phyloP scores from a whole-genome alignment of 2,888 invertebrate genomes.

The Thumatha senex region DNA sequence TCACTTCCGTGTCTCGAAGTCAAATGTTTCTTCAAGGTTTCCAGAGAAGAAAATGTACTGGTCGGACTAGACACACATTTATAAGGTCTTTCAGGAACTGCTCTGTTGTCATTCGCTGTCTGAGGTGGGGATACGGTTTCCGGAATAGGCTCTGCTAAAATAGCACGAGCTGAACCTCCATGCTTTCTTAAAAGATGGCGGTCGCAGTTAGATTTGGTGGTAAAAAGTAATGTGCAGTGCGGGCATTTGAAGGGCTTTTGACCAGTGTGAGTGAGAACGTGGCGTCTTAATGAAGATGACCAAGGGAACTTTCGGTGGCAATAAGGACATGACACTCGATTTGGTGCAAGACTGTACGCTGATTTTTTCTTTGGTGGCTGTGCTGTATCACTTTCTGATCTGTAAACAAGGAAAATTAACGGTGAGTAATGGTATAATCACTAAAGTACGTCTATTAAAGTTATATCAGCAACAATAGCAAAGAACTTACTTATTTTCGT shows the following conservation, averaged over 20 bases:
- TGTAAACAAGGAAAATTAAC: constrained; percentile 51
- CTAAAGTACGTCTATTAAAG: not conserved
- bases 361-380: constrained; percentile 92
- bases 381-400: constrained; percentile 86
- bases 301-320: constrained; percentile 98
- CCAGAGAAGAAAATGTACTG: constrained; percentile 91
- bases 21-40: constrained; percentile 91
- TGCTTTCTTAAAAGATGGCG: constrained; percentile 96
- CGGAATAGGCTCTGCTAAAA: constrained; percentile 67
- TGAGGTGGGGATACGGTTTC: constrained; percentile 60
- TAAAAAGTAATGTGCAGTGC: constrained; percentile 96
- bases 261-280: constrained; percentile 97
- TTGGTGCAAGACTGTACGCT: constrained; percentile 97
- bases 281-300: constrained; percentile 97
- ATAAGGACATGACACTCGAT: constrained; percentile 96
- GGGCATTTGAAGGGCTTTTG: constrained; percentile 98
- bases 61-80: constrained; percentile 92
- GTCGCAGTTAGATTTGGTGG: constrained; percentile 98
- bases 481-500: constrained; percentile 87
- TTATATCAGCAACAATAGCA: not conserved
- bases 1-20: constrained; percentile 86
- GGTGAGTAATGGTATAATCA: not conserved
- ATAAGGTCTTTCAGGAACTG: constrained; percentile 90
- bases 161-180: constrained; percentile 74
- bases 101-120: constrained; percentile 73